Conservation (phyloP, 2,113 vertebrate genomes). For the Silurus meridionalis region DNA sequence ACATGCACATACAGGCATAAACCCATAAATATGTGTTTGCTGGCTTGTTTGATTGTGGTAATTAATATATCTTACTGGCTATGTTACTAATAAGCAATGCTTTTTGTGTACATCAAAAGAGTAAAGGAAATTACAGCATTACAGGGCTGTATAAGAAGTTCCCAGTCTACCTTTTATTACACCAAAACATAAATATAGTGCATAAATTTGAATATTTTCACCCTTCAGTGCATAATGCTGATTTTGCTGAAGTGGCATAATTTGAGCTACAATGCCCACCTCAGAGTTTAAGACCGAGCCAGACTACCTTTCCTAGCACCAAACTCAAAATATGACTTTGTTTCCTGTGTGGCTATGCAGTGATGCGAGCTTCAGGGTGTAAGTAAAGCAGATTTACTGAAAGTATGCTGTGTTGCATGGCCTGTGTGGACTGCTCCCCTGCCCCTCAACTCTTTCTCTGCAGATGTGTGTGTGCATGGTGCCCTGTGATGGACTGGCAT, state of each 20-base stretch:
- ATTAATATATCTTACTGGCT: not conserved
- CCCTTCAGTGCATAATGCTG: not conserved
- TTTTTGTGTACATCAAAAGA: not conserved
- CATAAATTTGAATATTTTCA: not conserved
- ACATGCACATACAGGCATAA: not conserved
- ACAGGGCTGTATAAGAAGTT: not conserved
- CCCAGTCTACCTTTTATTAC: not conserved
- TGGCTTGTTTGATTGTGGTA: not conserved
- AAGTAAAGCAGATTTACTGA: constrained; percentile 47
- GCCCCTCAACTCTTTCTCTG: not conserved
- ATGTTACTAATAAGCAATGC: not conserved
- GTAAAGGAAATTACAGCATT: not conserved
- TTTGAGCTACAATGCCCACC: not conserved
- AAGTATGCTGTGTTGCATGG: constrained; percentile 51
- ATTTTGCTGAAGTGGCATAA: not conserved
- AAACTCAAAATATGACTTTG: constrained; percentile 44
- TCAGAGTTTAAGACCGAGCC: not conserved
- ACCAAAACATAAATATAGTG: not conserved
- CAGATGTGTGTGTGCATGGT: not conserved
- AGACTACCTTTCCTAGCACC: not conserved
- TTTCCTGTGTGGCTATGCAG: constrained; percentile 52
- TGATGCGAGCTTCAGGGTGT: constrained; percentile 49
- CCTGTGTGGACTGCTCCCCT: constrained; percentile 31
- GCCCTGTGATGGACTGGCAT: not conserved
- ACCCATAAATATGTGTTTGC: not conserved